A percentile compares a stretch with the other conserved stretches of the same genome.
phyloP scores from a whole-genome alignment of 2,888 invertebrate species.

The Caenorhabditis zanzibari region DNA sequence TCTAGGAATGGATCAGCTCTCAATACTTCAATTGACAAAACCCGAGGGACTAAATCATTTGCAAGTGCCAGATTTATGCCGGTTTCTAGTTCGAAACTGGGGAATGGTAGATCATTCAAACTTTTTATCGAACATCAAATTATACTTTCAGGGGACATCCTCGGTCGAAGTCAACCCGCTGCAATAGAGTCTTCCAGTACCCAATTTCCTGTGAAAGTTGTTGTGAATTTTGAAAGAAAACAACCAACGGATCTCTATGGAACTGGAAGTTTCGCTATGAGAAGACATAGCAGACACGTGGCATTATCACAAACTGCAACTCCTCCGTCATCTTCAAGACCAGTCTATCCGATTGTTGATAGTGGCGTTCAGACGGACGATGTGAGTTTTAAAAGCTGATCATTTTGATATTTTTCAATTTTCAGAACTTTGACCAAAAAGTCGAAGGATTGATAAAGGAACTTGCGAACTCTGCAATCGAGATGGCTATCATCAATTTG shows the following conservation, averaged over 20 bases:
- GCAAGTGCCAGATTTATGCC: conserved; percentile 50
- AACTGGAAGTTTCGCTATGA: neutral
- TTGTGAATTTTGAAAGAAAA: conserved; percentile 52
- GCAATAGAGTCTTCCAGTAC: conserved; percentile 15
- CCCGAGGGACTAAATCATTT: conserved; percentile 27
- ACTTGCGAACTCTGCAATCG: conserved; percentile 64
- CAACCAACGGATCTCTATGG: conserved; percentile 1
- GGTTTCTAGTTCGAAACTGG: conserved; percentile 12
- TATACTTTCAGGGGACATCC: conserved; percentile 13
- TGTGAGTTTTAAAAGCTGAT: conserved; percentile 22
- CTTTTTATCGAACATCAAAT: neutral
- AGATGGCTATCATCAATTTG: conserved; percentile 58
- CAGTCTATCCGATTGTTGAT: conserved; percentile 66
- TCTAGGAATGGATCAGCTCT: conserved; percentile 28
- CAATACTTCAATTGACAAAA: conserved; percentile 50
- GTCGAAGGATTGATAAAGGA: conserved; percentile 65
- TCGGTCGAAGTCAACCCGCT: neutral
- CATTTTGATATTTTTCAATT: neutral
- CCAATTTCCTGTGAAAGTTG: conserved; percentile 59
- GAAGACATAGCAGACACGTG: conserved; percentile 37
- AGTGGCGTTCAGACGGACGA: conserved; percentile 71
- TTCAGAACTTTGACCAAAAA: conserved; percentile 68
- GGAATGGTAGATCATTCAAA: conserved; percentile 5
- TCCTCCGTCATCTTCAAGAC: conserved; percentile 62
- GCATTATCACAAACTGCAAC: conserved; percentile 60